Percentiles rank a stretch among this genome's conserved stretches.
Conservation (phyloP, 92 coral and sea anemone species). For the Epizoanthus stellaris region DNA sequence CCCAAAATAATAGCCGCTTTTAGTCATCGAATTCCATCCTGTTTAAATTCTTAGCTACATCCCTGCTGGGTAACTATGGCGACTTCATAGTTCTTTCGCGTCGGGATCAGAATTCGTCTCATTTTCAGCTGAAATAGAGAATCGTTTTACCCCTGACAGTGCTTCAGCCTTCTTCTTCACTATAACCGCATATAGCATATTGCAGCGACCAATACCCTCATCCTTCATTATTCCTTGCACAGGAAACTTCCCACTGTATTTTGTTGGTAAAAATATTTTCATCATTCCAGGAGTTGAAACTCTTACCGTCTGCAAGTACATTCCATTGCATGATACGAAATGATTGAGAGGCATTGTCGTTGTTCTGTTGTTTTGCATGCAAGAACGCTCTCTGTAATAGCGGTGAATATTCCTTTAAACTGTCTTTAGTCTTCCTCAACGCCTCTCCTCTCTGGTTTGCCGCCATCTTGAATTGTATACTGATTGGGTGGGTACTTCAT, state of each 20-base stretch:
- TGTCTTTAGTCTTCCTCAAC: conserved; percentile 42
- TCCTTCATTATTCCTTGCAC: too few species aligned
- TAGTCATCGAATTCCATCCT: neutral
- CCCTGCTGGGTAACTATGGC: neutral
- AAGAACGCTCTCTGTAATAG: conserved; percentile 74
- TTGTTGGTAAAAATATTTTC: too few species aligned
- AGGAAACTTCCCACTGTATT: too few species aligned
- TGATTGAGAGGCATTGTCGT: conserved; percentile 34
- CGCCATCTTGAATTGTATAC: conserved; percentile 49
- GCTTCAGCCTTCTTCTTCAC: too few species aligned
- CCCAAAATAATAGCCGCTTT: too few species aligned
- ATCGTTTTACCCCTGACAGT: too few species aligned
- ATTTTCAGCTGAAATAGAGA: too few species aligned
- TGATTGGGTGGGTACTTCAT: neutral
- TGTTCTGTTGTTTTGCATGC: conserved; percentile 16
- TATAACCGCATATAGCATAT: too few species aligned
- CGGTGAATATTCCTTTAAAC: conserved; percentile 63
- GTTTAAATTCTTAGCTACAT: neutral
- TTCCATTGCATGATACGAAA: conserved; percentile 98
- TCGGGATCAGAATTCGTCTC: too few species aligned
- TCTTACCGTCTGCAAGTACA: conserved; percentile 95
- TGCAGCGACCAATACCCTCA: too few species aligned
- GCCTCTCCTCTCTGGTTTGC: conserved; percentile 52
- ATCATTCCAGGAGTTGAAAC: neutral
- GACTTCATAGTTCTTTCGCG: too few species aligned